Percentiles rank a stretch among this genome's conserved stretches.
Conservation (phyloP, 2,888 invertebrate species). For the Actias luna region DNA sequence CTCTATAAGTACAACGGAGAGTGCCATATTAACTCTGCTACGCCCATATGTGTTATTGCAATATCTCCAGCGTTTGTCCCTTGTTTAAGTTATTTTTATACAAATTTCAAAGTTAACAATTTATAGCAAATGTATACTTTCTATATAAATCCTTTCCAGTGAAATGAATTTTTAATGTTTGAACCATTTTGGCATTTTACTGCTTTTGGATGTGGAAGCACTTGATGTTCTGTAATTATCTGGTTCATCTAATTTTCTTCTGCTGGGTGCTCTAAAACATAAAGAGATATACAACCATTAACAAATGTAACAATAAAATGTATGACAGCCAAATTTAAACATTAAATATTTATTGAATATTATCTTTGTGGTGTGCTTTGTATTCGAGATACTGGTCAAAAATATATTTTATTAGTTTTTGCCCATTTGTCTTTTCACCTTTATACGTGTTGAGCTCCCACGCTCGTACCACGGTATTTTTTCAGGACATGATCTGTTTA, state of each 20-base stretch:
- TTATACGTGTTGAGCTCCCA: too few species aligned
- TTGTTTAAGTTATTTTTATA: neutral
- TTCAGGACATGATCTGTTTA: too few species aligned
- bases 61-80: too few species aligned
- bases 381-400: too few species aligned
- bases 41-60: too few species aligned
- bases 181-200: slow-evolving; percentile 76
- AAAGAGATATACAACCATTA: neutral
- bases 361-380: too few species aligned
- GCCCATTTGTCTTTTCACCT: too few species aligned
- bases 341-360: neutral
- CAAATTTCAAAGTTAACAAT: too few species aligned
- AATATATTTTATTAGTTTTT: too few species aligned
- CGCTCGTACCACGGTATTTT: too few species aligned
- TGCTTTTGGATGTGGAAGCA: slow-evolving; percentile 55
- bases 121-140: neutral
- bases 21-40: too few species aligned
- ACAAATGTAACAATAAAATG: neutral
- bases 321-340: neutral
- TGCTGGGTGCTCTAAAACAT: slow-evolving; percentile 59
- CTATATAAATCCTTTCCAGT: neutral
- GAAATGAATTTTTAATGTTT: slow-evolving; percentile 45
- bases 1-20: too few species aligned
- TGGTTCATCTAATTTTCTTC: slow-evolving; percentile 54
- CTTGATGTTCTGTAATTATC: slow-evolving; percentile 36